Base-by-base conservation (phyloP, 2,888 invertebrate genomes). In the Stratiomys singularior region DNA sequence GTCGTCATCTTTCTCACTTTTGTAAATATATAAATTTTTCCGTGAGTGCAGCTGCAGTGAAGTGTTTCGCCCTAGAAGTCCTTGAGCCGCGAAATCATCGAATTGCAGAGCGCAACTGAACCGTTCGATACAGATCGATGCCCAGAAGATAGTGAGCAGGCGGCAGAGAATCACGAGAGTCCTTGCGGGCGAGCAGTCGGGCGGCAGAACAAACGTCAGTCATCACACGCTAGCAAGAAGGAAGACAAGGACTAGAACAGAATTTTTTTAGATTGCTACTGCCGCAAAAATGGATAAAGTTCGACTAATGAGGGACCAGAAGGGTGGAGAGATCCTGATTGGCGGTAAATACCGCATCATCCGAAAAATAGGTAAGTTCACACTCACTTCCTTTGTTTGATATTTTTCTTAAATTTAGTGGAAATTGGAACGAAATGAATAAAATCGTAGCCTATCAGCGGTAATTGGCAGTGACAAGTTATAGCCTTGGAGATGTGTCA, bases 281-380 rank as follows among this genome's bases (percentile, higher is more conserved):
- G 37, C 9, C 37, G n/a, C n/a, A n/a, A 37, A 37, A 74, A 86
- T 86, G 86, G 86, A 86, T 79, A 86, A 86, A 81, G 82, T 86
- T 80, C 83, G 86, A 81, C 81, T 83, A 78, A 82, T 85, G 83
- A 86, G 85, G 82, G 86, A 85, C 79, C 83, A 81, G 79, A 83
- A 86, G 79, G 80, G 80, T 27, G 83, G 85, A 85, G 95, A 95
- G 88, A 92, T 95, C 88, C 91, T 95, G 87, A 93, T 96, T 88
- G 95, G 95, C 87, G 95, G 94, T 85, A 96, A 95, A 90, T 98
- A 97, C 90, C 93, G 97, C 88, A 91, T 98, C 86, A 93, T 97
- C 86, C 92, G 97, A 84, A 98, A 97, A 92, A 97, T 99, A 88
- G 97, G 99, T 86, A 83, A 84, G 83, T 67, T 46, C 11, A 25